phyloP scores from a whole-genome alignment of 2,888 invertebrate genomes.

The Trimorus sp. region DNA sequence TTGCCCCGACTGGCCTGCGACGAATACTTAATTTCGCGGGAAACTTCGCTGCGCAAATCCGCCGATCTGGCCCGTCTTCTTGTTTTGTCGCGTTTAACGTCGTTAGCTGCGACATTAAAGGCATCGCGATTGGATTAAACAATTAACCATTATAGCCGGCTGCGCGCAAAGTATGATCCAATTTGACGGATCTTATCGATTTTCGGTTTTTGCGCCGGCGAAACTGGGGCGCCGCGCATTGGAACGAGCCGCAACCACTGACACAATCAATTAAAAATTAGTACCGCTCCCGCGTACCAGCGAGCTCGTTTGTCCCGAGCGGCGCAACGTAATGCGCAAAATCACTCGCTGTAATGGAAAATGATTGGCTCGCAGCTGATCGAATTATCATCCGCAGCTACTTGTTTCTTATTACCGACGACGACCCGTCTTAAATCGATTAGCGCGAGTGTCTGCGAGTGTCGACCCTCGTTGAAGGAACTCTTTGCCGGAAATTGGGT shows the following conservation, averaged over 20 bases:
- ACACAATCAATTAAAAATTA: conserved; percentile 25
- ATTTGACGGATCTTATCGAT: conserved; percentile 22
- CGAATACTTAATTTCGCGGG: conserved; percentile 48
- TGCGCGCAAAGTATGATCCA: conserved; percentile 5
- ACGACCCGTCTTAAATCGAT: too few relatives aligned
- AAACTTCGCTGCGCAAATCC: conserved; percentile 40
- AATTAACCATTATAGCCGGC: conserved; percentile 26
- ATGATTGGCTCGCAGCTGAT: conserved; percentile 1
- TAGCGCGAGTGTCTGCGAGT: too few relatives aligned
- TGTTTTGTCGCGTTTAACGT: conserved; percentile 39
- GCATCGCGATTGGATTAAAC: conserved; percentile 26
- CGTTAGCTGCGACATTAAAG: conserved; percentile 23
- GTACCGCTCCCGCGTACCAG: not conserved
- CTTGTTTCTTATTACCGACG: too few relatives aligned
- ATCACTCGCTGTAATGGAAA: conserved; percentile 1
- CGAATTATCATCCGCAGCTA: too few relatives aligned
- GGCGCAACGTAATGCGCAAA: not conserved
- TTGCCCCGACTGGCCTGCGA: conserved; percentile 23
- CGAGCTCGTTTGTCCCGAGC: not conserved
- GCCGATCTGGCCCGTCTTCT: conserved; percentile 16
- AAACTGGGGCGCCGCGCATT: not conserved
- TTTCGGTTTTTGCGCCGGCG: not conserved
- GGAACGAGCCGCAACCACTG: conserved; percentile 2
- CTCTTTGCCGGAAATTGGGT: too few relatives aligned
- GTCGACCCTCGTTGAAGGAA: too few relatives aligned